These are phyloP conservation scores for Pomacea canaliculata DNA, from an alignment of 2,888 invertebrate species.

Conservation along the genomic window DNA sequence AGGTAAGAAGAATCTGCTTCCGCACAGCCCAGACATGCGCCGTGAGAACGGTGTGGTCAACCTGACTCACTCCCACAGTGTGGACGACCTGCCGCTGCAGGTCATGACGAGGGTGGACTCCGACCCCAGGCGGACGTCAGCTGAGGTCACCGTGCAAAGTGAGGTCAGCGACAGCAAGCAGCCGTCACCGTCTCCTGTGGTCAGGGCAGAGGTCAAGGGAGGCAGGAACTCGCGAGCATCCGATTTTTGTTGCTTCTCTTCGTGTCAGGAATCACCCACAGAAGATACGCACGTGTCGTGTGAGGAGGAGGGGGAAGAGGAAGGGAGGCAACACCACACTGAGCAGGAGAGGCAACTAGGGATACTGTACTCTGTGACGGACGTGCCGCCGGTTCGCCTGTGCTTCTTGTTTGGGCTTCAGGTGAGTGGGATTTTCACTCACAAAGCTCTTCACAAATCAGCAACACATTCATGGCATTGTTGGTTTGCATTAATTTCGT, in stretches of 20 bases:
- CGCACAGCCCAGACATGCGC: background rate
- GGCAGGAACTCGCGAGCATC: background rate
- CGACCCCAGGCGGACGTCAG: background rate
- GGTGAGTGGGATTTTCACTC: slow-evolving; percentile 35
- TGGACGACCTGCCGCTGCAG: background rate
- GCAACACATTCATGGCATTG: too few species aligned
- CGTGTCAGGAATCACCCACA: slow-evolving; percentile 2
- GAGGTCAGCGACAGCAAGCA: background rate
- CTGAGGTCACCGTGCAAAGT: background rate
- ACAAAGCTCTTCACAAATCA: too few species aligned
- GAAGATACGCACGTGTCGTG: background rate
- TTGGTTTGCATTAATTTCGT: too few species aligned
- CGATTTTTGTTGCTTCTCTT: slow-evolving; percentile 23
- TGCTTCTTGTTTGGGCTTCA: slow-evolving; percentile 56
- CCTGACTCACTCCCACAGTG: slow-evolving; percentile 1
- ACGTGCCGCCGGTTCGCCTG: slow-evolving; percentile 48
- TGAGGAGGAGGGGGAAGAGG: slow-evolving; percentile 4
- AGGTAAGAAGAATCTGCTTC: too few species aligned
- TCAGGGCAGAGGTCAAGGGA: background rate
- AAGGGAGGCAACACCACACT: background rate
- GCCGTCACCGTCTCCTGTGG: too few species aligned
- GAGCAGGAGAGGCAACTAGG: slow-evolving; percentile 7
- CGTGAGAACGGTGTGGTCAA: slow-evolving; percentile 1
- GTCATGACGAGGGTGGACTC: background rate
- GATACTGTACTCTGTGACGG: slow-evolving; percentile 51